Evolutionary conservation across 2,113 vertebrate species (phyloP).

Genomic region (Cyanoliseus patagonus): DNA sequence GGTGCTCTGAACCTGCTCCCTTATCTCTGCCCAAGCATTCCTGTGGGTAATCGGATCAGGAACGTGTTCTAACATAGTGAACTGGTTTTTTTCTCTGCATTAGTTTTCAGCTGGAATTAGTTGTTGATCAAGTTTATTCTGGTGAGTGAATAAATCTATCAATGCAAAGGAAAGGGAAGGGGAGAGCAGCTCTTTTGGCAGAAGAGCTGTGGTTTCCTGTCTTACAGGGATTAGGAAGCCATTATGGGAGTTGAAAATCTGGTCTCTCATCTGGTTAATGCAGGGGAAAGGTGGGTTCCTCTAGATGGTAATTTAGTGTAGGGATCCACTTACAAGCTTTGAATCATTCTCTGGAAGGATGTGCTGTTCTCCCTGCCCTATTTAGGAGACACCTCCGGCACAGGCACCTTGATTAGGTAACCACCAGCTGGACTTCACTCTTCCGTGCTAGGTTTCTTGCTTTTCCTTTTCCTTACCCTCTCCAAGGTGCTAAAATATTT

Average conservation of each 20-base stretch:
- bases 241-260: background rate
- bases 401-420: background rate
- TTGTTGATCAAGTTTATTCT: rapidly evolving
- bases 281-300: background rate
- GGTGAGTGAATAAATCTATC: background rate
- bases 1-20: background rate
- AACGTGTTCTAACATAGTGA: background rate
- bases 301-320: background rate
- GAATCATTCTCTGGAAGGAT: background rate
- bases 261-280: background rate
- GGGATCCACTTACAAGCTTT: background rate
- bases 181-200: background rate
- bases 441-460: background rate
- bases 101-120: background rate
- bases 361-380: background rate
- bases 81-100: background rate
- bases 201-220: background rate
- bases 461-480: background rate
- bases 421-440: background rate
- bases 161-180: background rate
- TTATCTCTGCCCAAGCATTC: background rate
- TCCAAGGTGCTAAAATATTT: background rate
- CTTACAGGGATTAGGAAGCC: background rate
- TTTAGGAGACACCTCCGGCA: background rate
- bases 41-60: background rate